phyloP scores from a whole-genome alignment of 2,113 vertebrate species.

The Rhegmatorhina hoffmannsi region DNA sequence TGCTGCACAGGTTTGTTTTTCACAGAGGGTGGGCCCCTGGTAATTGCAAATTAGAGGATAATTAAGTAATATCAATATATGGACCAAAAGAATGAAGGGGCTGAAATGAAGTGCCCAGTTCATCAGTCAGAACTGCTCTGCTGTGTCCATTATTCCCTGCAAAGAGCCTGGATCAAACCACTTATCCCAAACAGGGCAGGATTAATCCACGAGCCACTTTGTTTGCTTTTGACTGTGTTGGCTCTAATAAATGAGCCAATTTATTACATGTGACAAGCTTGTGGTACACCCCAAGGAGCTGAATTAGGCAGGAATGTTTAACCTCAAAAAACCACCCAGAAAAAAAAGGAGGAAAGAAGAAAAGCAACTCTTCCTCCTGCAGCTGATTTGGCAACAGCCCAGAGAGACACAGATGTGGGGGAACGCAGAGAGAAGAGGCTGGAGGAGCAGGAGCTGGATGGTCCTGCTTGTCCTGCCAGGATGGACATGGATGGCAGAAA shows the following conservation, averaged over 20 bases:
- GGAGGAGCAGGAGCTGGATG: background rate
- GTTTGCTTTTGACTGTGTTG: constrained; percentile 49
- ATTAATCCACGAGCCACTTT: constrained; percentile 51
- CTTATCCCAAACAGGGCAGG: constrained; percentile 44
- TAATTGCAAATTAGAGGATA: constrained; percentile 6
- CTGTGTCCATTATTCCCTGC: background rate
- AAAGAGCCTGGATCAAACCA: constrained; percentile 50
- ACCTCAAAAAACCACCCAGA: constrained; percentile 27
- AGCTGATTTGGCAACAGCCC: background rate
- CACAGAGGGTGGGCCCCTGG: background rate
- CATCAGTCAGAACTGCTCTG: constrained; percentile 30
- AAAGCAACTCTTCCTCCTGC: constrained; percentile 22
- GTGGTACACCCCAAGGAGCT: constrained; percentile 61
- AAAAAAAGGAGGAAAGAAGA: background rate
- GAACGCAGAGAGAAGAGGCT: background rate
- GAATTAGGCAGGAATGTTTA: constrained; percentile 45
- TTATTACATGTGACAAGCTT: constrained; percentile 67
- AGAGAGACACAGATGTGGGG: background rate
- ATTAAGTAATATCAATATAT: background rate
- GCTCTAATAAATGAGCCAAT: constrained; percentile 63
- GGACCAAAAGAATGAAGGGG: background rate
- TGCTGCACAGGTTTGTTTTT: background rate
- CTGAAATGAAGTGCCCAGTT: background rate
- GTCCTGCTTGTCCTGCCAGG: rapidly evolving
- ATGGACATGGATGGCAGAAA: background rate